A percentile compares a stretch with the other conserved stretches of the same genome.
These are phyloP conservation scores for Percopsis transmontana DNA, from an alignment of 2,113 vertebrate species.

Conservation along the genomic window DNA sequence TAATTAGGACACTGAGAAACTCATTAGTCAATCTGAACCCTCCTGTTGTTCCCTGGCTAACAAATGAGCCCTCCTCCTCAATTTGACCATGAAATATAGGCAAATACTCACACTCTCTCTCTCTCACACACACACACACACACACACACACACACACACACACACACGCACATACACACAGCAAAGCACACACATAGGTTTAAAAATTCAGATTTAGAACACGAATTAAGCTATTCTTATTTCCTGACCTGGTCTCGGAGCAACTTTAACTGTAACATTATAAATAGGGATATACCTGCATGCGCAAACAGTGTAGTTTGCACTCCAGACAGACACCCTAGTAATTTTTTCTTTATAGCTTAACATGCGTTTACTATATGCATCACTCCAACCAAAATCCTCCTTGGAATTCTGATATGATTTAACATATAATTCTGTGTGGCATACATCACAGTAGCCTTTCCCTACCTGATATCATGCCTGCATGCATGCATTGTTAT, in stretches of 20 bases:
- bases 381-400: slow-evolving; percentile 26
- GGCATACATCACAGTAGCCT: slow-evolving; percentile 36
- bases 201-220: slow-evolving; percentile 71
- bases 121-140: not conserved
- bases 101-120: slow-evolving; percentile 24
- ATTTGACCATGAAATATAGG: slow-evolving; percentile 76
- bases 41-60: slow-evolving; percentile 78
- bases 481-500: not conserved
- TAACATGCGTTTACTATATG: slow-evolving; percentile 41
- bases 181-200: slow-evolving; percentile 40
- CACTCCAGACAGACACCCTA: slow-evolving; percentile 40
- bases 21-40: slow-evolving; percentile 83
- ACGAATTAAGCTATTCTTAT: slow-evolving; percentile 71
- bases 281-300: slow-evolving; percentile 69
- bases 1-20: slow-evolving; percentile 86
- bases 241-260: slow-evolving; percentile 65
- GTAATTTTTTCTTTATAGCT: slow-evolving; percentile 63
- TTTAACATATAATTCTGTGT: slow-evolving; percentile 52
- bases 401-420: slow-evolving; percentile 50
- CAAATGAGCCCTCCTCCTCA: slow-evolving; percentile 72
- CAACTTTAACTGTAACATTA: slow-evolving; percentile 70
- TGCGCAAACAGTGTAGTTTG: slow-evolving; percentile 58
- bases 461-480: slow-evolving; percentile 47
- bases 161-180: slow-evolving; percentile 37
- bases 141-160: not conserved